phyloP scores from a whole-genome alignment of 23 tunicate species.

The Trididemnum nubilum region DNA sequence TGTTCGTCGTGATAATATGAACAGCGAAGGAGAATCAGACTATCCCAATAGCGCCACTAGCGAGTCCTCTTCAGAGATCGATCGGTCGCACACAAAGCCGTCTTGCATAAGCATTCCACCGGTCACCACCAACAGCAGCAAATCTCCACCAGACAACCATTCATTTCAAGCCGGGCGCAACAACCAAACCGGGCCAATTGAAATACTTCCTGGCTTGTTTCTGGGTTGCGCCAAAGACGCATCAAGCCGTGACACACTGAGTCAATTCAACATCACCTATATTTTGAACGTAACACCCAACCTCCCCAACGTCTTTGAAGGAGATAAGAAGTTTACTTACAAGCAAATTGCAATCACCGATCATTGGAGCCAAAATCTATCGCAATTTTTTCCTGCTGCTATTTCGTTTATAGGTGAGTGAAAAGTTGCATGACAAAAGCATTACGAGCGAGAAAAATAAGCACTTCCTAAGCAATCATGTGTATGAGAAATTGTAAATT shows the following conservation, averaged over 20 bases:
- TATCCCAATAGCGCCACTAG: constrained; percentile 75
- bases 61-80: constrained; percentile 51
- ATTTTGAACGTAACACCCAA: constrained; percentile 91
- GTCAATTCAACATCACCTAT: constrained; percentile 73
- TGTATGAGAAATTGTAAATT: too few species aligned
- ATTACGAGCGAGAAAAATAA: too few species aligned
- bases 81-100: constrained; percentile 35
- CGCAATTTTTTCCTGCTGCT: constrained; percentile 86
- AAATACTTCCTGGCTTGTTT: constrained; percentile 70
- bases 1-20: constrained; percentile 37
- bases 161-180: constrained; percentile 45
- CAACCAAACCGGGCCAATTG: constrained; percentile 57
- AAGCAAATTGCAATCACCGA: constrained; percentile 88
- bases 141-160: not conserved
- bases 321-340: constrained; percentile 53
- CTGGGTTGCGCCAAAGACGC: constrained; percentile 89
- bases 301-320: constrained; percentile 87
- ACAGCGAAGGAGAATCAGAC: constrained; percentile 90
- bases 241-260: constrained; percentile 59
- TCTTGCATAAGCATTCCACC: constrained; percentile 17
- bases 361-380: constrained; percentile 91
- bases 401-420: constrained; percentile 82
- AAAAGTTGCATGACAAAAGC: too few species aligned
- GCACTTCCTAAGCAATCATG: too few species aligned
- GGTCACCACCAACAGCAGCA: constrained; percentile 1